These are phyloP conservation scores for Caenorhabditis japonica DNA, from an alignment of 2,888 invertebrate species.

Conservation along the genomic window DNA sequence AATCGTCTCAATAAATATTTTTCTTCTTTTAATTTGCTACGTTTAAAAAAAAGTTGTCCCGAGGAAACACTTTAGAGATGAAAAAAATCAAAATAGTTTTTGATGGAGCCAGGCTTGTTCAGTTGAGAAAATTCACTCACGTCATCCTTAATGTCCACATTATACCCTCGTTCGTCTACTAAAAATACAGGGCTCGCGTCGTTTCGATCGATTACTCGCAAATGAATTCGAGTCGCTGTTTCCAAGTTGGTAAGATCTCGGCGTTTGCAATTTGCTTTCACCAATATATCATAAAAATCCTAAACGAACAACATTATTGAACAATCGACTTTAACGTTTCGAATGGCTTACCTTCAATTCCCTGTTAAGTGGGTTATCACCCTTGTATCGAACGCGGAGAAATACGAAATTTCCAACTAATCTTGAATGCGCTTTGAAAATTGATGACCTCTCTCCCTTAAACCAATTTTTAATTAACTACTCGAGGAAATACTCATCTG, in stretches of 20 bases:
- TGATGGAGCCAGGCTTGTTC: too few relatives aligned
- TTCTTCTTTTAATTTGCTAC: too few relatives aligned
- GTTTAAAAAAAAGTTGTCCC: too few relatives aligned
- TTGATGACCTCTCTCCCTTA: constrained; percentile 51
- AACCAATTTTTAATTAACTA: neutral
- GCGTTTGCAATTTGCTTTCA: constrained; percentile 83
- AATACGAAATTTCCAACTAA: constrained; percentile 94
- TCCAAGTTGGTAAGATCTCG: constrained; percentile 79
- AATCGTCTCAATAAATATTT: too few relatives aligned
- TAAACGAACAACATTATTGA: constrained; percentile 17
- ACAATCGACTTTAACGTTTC: neutral
- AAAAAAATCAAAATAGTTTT: too few relatives aligned
- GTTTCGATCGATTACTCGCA: constrained; percentile 78
- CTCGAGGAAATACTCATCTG: too few relatives aligned
- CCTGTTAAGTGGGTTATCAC: constrained; percentile 91
- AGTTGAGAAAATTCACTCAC: constrained; percentile 40
- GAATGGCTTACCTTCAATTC: constrained; percentile 85
- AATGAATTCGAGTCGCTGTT: constrained; percentile 66
- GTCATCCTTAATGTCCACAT: constrained; percentile 76
- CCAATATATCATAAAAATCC: constrained; percentile 77
- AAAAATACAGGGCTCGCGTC: constrained; percentile 94
- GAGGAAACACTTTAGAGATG: too few relatives aligned
- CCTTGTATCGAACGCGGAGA: constrained; percentile 88
- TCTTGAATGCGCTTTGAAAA: constrained; percentile 67
- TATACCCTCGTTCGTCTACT: constrained; percentile 85